Conservation (phyloP, 2,888 invertebrate species). For the Eugnorisma glareosa region DNA sequence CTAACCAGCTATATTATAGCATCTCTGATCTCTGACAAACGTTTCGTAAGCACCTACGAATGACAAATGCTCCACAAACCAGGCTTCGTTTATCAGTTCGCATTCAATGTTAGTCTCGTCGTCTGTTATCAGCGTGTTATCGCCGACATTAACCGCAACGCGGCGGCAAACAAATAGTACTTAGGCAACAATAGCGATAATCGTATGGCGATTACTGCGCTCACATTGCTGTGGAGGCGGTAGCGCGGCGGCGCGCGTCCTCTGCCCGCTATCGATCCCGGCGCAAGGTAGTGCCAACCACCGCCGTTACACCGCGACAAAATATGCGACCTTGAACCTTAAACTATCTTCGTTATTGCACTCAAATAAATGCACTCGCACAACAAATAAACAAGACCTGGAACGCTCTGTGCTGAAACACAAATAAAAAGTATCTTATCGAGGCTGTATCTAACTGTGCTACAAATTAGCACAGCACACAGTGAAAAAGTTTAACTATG, state of each 20-base stretch:
- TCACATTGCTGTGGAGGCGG: conserved; percentile 75
- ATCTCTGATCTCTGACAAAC: conserved; percentile 42
- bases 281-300: conserved; percentile 83
- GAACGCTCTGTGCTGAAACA: background rate
- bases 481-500: conserved; percentile 34
- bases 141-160: conserved; percentile 73
- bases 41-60: conserved; percentile 44
- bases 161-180: conserved; percentile 74
- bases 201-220: conserved; percentile 76
- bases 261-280: conserved; percentile 87
- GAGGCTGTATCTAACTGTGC: conserved; percentile 9
- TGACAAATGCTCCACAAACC: conserved; percentile 51
- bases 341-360: conserved; percentile 79
- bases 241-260: conserved; percentile 83
- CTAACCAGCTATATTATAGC: conserved; percentile 55
- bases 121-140: conserved; percentile 72
- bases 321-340: conserved; percentile 87
- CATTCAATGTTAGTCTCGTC: conserved; percentile 67
- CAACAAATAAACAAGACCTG: conserved; percentile 35
- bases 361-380: conserved; percentile 71
- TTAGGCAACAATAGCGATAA: conserved; percentile 77
- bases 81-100: conserved; percentile 65
- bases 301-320: conserved; percentile 79
- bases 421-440: conserved; percentile 12
- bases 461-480: conserved; percentile 31